Conservation (phyloP, 2,797 vertebrate genomes). For the Xenops minutus region DNA sequence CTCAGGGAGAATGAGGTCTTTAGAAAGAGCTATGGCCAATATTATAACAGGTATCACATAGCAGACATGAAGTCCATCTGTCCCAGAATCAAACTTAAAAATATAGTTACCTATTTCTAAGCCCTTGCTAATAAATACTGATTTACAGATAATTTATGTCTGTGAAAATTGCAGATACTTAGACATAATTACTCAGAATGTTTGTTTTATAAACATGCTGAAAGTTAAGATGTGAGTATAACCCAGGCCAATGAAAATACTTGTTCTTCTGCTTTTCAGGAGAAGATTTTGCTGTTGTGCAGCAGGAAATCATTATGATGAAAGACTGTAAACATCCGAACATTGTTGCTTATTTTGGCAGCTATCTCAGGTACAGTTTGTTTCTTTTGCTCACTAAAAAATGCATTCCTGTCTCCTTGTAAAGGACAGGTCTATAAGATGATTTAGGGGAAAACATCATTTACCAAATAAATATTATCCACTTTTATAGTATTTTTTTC, state of each 20-base stretch:
- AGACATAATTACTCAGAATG: background rate
- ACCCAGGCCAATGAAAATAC: slow-evolving; percentile 29
- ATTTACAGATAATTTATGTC: background rate
- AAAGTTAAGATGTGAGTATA: background rate
- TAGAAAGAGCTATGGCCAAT: background rate
- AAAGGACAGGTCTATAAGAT: background rate
- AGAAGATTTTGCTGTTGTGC: slow-evolving; percentile 98
- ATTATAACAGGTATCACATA: background rate
- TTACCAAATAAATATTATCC: background rate
- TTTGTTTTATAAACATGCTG: background rate
- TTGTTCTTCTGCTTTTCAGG: slow-evolving; percentile 78
- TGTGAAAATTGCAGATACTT: background rate
- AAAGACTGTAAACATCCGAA: slow-evolving; percentile 99
- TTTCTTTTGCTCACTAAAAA: slow-evolving; percentile 50
- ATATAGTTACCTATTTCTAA: background rate
- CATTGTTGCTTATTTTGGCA: slow-evolving; percentile 99
- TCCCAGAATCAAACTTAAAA: background rate
- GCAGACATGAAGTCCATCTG: background rate
- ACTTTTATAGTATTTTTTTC: background rate
- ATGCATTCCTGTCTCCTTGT: background rate
- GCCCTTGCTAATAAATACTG: background rate
- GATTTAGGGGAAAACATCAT: background rate
- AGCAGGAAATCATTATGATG: slow-evolving; percentile 99
- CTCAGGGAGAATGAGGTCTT: background rate
- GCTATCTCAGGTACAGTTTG: slow-evolving; percentile 92